These are phyloP conservation scores for Drosophila anceps DNA, from an alignment of 2,888 invertebrate genomes.

Conservation along the genomic window DNA sequence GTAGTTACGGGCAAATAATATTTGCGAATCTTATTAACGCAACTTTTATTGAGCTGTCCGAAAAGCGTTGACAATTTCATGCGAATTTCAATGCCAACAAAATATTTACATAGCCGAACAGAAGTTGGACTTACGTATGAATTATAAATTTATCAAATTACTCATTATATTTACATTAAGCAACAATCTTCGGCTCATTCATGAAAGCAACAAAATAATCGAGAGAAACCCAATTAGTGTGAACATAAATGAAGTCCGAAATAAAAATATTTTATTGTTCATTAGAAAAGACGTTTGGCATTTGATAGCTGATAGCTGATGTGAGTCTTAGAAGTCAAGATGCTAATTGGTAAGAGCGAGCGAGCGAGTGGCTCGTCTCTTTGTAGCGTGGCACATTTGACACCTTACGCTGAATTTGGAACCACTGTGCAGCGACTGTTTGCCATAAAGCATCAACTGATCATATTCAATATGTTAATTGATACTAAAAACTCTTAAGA, in stretches of 20 bases:
- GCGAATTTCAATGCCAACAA: conserved; percentile 57
- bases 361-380: conserved; percentile 27
- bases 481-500: conserved; percentile 66
- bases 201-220: conserved; percentile 17
- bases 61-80: conserved; percentile 55
- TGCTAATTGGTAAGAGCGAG: conserved; percentile 63
- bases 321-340: conserved; percentile 16
- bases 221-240: conserved; percentile 48
- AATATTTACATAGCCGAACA: conserved; percentile 52
- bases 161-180: conserved; percentile 51
- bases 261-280: conserved; percentile 56
- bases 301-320: neutral
- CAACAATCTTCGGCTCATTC: conserved; percentile 40
- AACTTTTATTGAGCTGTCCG: conserved; percentile 39
- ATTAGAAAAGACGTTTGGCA: conserved; percentile 35
- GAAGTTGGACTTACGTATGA: conserved; percentile 21
- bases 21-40: conserved; percentile 60
- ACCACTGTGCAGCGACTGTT: conserved; percentile 59
- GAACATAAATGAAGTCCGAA: conserved; percentile 55
- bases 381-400: conserved; percentile 57
- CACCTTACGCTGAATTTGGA: conserved; percentile 42
- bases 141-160: conserved; percentile 53
- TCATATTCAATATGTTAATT: conserved; percentile 74
- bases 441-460: conserved; percentile 54
- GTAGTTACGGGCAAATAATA: conserved; percentile 51